A percentile compares a stretch with the other conserved stretches of the same genome.
These are phyloP conservation scores for Hafferia zeledoni DNA, from an alignment of 2,797 vertebrate genomes.

Conservation along the genomic window DNA sequence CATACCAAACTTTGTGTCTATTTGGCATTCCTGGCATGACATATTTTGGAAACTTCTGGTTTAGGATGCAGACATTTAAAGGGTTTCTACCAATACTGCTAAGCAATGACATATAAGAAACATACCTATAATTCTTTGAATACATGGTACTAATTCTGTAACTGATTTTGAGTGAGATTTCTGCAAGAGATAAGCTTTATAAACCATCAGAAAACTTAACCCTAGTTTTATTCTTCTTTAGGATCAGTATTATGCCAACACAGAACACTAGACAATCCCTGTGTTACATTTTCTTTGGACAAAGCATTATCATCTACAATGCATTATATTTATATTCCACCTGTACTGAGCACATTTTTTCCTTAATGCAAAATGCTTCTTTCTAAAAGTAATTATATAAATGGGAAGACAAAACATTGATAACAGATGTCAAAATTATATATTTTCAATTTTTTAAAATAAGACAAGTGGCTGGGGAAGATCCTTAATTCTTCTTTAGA, in stretches of 20 bases:
- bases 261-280: neutral
- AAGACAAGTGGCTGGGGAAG: neutral
- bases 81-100: neutral
- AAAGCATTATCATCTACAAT: neutral
- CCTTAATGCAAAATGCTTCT: neutral
- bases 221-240: neutral
- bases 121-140: neutral
- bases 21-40: neutral
- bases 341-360: neutral
- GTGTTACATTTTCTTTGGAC: neutral
- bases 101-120: neutral
- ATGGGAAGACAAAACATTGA: neutral
- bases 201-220: neutral
- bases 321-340: neutral
- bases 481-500: neutral
- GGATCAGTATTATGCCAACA: neutral
- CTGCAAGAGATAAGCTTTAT: neutral
- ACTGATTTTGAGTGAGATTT: neutral
- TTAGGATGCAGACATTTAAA: neutral
- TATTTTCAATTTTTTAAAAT: neutral
- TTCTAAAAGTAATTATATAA: neutral
- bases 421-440: neutral
- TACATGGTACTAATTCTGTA: neutral
- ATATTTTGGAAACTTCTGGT: neutral
- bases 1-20: fast-evolving